Conservation (phyloP, 2,888 invertebrate genomes). For the Zygaena filipendulae region DNA sequence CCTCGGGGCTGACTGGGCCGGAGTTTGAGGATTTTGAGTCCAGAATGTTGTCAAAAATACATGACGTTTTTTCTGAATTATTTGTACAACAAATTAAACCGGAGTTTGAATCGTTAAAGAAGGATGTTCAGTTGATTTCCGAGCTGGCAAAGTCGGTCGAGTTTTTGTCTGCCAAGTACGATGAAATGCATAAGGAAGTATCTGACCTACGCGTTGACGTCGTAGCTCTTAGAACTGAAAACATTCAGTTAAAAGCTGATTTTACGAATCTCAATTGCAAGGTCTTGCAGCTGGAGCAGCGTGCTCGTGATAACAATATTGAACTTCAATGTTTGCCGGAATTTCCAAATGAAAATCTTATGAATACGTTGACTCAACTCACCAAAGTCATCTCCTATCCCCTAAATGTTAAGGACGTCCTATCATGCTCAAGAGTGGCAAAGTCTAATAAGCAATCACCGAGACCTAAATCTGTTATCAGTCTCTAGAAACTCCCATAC, state of each 20-base stretch:
- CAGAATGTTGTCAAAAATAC: too few species aligned
- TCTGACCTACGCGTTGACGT: background rate
- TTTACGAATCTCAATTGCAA: background rate
- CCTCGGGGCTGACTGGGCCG: too few species aligned
- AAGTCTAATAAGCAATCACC: constrained; percentile 2
- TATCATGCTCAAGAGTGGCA: constrained; percentile 2
- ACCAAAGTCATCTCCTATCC: constrained; percentile 1
- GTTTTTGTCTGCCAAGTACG: background rate
- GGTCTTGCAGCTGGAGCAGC: constrained; percentile 1
- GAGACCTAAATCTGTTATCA: constrained; percentile 4
- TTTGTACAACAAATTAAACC: too few species aligned
- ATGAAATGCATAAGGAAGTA: background rate
- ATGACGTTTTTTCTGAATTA: too few species aligned
- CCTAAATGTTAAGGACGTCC: constrained; percentile 2
- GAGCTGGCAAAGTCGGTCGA: background rate
- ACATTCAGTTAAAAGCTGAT: background rate
- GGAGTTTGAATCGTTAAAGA: too few species aligned
- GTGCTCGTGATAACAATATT: constrained; percentile 4
- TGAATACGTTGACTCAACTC: constrained; percentile 4
- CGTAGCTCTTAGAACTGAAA: background rate
- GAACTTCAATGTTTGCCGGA: constrained; percentile 9
- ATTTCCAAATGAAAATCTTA: constrained; percentile 4
- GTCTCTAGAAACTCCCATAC: too few species aligned
- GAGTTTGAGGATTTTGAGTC: too few species aligned
- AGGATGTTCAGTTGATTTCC: too few species aligned